These are phyloP conservation scores for Drosophila pullipes DNA, from an alignment of 2,888 invertebrate species.

Conservation along the genomic window DNA sequence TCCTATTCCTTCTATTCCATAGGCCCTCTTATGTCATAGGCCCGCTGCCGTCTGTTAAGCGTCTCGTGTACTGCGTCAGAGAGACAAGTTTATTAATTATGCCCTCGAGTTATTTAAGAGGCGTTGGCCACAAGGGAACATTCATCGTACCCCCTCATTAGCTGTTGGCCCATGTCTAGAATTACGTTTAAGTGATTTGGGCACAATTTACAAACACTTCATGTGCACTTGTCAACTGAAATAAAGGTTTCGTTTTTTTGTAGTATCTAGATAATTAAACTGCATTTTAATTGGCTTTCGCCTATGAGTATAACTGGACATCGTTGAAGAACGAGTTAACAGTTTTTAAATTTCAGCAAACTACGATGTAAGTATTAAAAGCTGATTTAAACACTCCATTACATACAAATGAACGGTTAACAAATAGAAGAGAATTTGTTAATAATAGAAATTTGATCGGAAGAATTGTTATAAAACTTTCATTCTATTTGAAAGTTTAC, in stretches of 20 bases:
- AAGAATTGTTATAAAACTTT: background rate
- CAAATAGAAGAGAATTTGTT: background rate
- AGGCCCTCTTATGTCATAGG: constrained; percentile 6
- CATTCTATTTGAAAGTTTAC: background rate
- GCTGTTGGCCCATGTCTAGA: constrained; percentile 49
- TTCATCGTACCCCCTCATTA: constrained; percentile 58
- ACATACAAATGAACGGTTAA: too few species aligned
- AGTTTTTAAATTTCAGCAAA: background rate
- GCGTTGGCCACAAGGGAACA: constrained; percentile 32
- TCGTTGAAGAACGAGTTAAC: background rate
- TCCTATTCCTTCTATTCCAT: constrained; percentile 5
- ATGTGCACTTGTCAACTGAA: constrained; percentile 31
- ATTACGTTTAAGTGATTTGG: constrained; percentile 43
- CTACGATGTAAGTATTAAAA: background rate
- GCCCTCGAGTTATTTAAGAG: constrained; percentile 55
- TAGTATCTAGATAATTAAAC: constrained; percentile 13
- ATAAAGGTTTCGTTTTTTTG: constrained; percentile 40
- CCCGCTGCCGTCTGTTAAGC: constrained; percentile 42
- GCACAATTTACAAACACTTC: constrained; percentile 11
- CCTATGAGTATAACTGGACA: background rate
- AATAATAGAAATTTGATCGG: background rate
- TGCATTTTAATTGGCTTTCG: constrained; percentile 26
- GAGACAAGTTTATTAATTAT: constrained; percentile 68
- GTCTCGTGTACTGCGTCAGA: constrained; percentile 57
- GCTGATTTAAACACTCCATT: background rate